Evolutionary conservation across 2,113 vertebrate species (phyloP), one percentile per base, ranked within the genome.

Genomic region (Brachypodius melanocephalos): DNA sequence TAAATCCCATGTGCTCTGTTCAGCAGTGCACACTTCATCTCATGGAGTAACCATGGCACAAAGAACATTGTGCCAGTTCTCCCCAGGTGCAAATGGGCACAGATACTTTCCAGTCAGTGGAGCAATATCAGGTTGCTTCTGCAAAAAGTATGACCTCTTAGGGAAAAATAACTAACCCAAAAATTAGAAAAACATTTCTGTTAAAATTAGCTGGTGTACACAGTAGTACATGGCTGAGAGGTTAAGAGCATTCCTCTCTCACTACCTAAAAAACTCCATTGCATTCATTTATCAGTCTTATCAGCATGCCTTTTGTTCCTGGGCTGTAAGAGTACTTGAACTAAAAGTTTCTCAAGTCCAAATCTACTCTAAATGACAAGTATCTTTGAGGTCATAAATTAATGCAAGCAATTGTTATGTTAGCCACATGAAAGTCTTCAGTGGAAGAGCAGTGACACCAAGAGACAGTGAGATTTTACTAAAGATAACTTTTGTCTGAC

Each of bases 291-390:
- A 48, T 59, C 43, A 38, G 36, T 88, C 68, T 86, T 94, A 90
- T 78, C 90, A 74, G 40, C 48, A 77, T 22, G 45, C 17, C 24
- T 57, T 79, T 74, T 2, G 0, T 66, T 81, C 36, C 48, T 57
- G 57, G 45, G 55, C 43, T 86, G 8, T 10, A 61, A 40, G 48
- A 2, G 1, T 61, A 73, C 62, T 93, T 90, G 72, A 89, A 75
- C 43, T 52, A 74, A 86, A 89, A 93, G 43, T 24, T 71, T 87
- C 83, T 83, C 40, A 89, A 89, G 59, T 81, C 79, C 68, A 93
- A 86, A 86, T 74, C 26, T 52, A 85, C 34, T 57, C 31, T 0
- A 3, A 38, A 28, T 8, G 32, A 75, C 68, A 45, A 88, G 46
- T 45, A 72, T 34, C 55, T 85, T 58, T 54, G 63, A 80, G 79